A percentile compares a stretch with the other conserved stretches of the same genome.
Evolutionary conservation across 1,140 invertebrate species (phyloP).

Genomic region (Pachyrhynchus sulphureomaculatus): DNA sequence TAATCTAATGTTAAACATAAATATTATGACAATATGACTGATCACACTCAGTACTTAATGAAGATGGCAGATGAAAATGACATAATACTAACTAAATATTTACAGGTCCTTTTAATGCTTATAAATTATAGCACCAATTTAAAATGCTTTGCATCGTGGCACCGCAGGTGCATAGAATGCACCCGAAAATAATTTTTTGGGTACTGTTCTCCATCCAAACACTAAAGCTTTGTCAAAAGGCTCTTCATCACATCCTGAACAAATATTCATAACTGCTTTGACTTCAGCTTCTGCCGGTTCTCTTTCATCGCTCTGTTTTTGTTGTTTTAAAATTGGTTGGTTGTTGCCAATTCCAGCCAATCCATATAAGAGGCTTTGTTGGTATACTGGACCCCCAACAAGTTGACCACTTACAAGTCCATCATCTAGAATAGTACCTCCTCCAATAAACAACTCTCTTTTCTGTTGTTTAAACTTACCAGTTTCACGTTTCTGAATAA

Average conservation of each 20-base stretch:
- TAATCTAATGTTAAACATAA: slow-evolving; percentile 39
- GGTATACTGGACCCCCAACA: slow-evolving; percentile 41
- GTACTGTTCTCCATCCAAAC: slow-evolving; percentile 70
- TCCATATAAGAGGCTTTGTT: slow-evolving; percentile 59
- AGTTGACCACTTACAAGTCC: slow-evolving; percentile 50
- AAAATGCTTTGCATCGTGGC: slow-evolving; percentile 71
- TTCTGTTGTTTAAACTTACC: slow-evolving; percentile 57
- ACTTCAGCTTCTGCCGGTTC: slow-evolving; percentile 82
- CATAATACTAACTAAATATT: slow-evolving; percentile 6
- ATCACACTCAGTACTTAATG: slow-evolving; percentile 9
- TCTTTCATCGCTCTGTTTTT: slow-evolving; percentile 64
- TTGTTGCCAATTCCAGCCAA: slow-evolving; percentile 68
- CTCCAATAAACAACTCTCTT: slow-evolving; percentile 62
- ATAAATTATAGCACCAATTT: slow-evolving; percentile 39
- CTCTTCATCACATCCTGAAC: slow-evolving; percentile 69
- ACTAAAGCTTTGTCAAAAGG: slow-evolving; percentile 76
- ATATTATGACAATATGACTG: slow-evolving; percentile 30
- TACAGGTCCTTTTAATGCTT: slow-evolving; percentile 2
- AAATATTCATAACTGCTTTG: slow-evolving; percentile 72
- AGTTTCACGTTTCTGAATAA: slow-evolving; percentile 52
- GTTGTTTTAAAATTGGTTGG: slow-evolving; percentile 56
- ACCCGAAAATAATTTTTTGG: slow-evolving; percentile 72
- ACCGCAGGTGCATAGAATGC: slow-evolving; percentile 66
- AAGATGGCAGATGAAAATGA: slow-evolving; percentile 27
- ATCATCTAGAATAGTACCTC: slow-evolving; percentile 68